Percentiles rank a stretch among this genome's conserved stretches.
Evolutionary conservation across 1,140 invertebrate species (phyloP).

Genomic region (Riptortus pedestris): DNA sequence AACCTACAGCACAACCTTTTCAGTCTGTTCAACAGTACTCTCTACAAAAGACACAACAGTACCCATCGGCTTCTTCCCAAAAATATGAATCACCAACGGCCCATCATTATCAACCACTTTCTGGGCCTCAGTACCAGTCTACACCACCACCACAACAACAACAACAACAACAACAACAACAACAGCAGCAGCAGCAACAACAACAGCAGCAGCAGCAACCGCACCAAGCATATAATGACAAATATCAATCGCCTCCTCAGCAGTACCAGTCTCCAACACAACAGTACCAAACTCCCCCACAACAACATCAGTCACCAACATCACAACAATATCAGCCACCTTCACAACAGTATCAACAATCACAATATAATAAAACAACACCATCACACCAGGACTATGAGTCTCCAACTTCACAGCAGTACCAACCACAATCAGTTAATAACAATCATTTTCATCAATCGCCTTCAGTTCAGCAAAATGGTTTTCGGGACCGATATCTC

Average conservation of each 20-base stretch:
- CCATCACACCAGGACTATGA: not conserved
- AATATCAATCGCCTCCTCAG: slow-evolving; percentile 1
- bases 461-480: not conserved
- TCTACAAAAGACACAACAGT: slow-evolving; percentile 3
- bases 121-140: not conserved
- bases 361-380: not conserved
- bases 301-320: slow-evolving; percentile 19
- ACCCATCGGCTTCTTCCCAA: not conserved
- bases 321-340: slow-evolving; percentile 32
- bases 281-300: not conserved
- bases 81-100: not conserved
- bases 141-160: not conserved
- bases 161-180: not conserved
- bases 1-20: not conserved
- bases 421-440: not conserved
- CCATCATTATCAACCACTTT: not conserved
- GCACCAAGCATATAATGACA: not conserved
- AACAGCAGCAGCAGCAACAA: not conserved
- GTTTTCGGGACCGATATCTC: slow-evolving; percentile 7
- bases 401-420: not conserved
- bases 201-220: not conserved
- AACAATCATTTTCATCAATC: not conserved
- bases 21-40: slow-evolving; percentile 7
- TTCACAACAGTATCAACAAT: slow-evolving; percentile 32
- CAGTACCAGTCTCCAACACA: slow-evolving; percentile 1